Evolutionary conservation across 2,113 vertebrate genomes (phyloP).

Genomic region (Callospermophilus lateralis): DNA sequence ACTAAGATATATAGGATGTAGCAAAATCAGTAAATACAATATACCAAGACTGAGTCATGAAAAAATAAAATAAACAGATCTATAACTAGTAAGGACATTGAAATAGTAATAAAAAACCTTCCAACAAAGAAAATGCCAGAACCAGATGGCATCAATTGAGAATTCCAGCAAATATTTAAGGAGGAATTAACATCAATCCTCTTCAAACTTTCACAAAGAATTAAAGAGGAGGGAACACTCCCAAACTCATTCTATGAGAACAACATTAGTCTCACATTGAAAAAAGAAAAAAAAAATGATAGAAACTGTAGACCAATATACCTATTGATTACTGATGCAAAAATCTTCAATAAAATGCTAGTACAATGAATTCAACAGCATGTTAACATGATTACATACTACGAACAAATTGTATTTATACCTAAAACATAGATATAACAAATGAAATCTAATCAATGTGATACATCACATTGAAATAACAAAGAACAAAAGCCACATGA

Average conservation of each 20-base stretch:
- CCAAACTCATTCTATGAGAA: no score
- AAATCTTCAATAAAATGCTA: neutral
- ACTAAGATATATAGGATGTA: neutral
- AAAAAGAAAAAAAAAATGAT: neutral
- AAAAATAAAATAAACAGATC: neutral
- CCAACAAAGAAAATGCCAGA: no score
- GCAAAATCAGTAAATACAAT: neutral
- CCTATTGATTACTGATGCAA: neutral
- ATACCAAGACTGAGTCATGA: neutral
- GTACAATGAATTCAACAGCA: neutral
- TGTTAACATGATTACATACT: neutral
- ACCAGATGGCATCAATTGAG: no score
- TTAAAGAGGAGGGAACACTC: no score
- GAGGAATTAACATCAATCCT: no score
- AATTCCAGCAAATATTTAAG: no score
- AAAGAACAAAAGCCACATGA: neutral
- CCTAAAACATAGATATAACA: neutral
- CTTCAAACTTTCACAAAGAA: no score
- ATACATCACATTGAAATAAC: neutral
- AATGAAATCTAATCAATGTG: neutral
- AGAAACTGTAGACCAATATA: neutral
- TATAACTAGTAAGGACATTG: no score
- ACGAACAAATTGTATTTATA: neutral
- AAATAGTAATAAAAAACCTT: no score
- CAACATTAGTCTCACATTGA: no score